A percentile compares a stretch with the other conserved stretches of the same genome.
These are phyloP conservation scores for Lycaon pictus DNA, from an alignment of 2,113 vertebrate genomes.

Conservation along the genomic window DNA sequence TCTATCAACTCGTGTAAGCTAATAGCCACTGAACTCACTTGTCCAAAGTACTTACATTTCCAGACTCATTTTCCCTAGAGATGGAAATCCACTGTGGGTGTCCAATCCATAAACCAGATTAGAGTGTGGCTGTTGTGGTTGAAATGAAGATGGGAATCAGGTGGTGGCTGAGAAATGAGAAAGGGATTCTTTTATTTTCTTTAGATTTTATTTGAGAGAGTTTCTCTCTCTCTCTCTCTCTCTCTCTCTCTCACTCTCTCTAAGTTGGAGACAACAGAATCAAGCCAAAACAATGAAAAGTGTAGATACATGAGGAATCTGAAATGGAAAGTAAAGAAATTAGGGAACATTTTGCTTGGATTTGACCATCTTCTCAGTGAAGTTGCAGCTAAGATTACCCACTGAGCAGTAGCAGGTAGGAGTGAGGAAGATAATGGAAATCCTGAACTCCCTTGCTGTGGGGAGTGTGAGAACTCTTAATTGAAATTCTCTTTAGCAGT, in stretches of 20 bases:
- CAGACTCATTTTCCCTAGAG: background rate
- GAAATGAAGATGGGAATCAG: background rate
- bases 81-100: background rate
- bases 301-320: background rate
- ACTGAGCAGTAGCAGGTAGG: background rate
- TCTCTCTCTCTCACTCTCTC: no score
- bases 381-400: background rate
- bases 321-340: background rate
- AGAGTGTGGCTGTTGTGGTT: background rate
- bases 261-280: background rate
- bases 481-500: background rate
- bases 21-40: background rate
- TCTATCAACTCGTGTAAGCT: background rate
- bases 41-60: background rate
- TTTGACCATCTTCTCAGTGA: background rate
- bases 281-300: background rate
- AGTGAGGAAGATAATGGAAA: background rate
- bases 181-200: background rate
- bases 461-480: background rate
- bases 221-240: no score
- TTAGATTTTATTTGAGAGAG: no score
- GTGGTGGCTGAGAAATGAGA: background rate
- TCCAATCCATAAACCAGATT: background rate
- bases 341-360: background rate
- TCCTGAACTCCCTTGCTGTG: background rate